Evolutionary conservation across 2,888 invertebrate genomes (phyloP), one percentile per base, ranked within the genome.

Genomic region (Tipula vernalis): DNA sequence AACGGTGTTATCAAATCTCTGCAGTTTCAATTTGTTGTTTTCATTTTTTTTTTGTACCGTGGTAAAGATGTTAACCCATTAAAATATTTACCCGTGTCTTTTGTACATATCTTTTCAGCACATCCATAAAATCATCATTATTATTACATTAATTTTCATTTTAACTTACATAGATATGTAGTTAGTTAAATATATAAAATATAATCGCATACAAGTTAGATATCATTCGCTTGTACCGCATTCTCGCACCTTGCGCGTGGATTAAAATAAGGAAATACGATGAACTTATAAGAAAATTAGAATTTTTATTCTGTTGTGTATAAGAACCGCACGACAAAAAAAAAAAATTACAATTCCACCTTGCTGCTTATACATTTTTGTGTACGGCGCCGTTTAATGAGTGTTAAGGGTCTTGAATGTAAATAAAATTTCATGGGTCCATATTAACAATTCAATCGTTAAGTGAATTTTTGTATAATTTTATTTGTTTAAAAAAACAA

Each of bases 371-470:
- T 13, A n/a, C 39, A 2, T 39, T 28, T 71, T 12, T 71, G 71
- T 71, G 71, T 71, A 71, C 71, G 28, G 71, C 71, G 71, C 71
- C 71, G 71, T 71, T 71, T 71, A 71, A 71, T 71, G 71, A 28
- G 71, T 71, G 71, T 28, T 71, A 71, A 71, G 71, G 71, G 71
- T 28, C 12, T 71, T 71, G 71, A 28, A 71, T 28, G 28, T 71
- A 71, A 71, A 71, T 71, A 71, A 71, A 71, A 71, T 71, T 71
- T 28, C 71, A 71, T 28, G 2, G 18, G 71, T 71, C 71, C 71
- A 71, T 71, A 71, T 71, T 71, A 71, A 71, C 71, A 71, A 71
- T 71, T 71, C 71, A 71, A 71, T 71, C 71, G 71, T 71, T 71
- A 71, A 71, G 71, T 71, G 71, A 71, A 71, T 28, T 71, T 71